These are phyloP conservation scores for Heliconius sara DNA, from an alignment of 2,888 invertebrate genomes.

Conservation along the genomic window DNA sequence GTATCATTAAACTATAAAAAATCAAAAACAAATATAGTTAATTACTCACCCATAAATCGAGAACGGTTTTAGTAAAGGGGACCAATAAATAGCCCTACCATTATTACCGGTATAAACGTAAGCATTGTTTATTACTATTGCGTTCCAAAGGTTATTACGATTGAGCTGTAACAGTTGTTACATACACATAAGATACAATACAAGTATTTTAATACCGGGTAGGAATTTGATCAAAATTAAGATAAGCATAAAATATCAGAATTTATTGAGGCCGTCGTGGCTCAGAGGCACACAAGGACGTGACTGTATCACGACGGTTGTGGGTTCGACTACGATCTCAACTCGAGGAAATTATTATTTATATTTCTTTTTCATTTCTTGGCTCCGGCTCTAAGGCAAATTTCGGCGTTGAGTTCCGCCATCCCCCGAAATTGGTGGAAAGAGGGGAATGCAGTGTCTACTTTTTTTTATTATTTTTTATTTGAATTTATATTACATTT, in stretches of 20 bases:
- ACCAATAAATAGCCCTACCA: conserved; percentile 28
- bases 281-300: neutral
- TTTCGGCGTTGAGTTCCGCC: too few relatives aligned
- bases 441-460: too few relatives aligned
- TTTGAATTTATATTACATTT: neutral
- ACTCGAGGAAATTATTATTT: neutral
- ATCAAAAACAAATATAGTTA: neutral
- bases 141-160: conserved; percentile 34
- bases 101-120: conserved; percentile 21
- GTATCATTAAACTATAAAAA: neutral
- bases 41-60: neutral
- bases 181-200: conserved; percentile 3
- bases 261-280: neutral
- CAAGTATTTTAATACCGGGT: neutral
- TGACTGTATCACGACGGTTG: neutral
- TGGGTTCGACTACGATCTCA: neutral
- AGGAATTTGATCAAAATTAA: conserved; percentile 3
- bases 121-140: conserved; percentile 40
- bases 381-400: neutral
- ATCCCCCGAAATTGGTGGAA: too few relatives aligned
- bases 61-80: conserved; percentile 5
- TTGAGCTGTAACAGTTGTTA: conserved; percentile 34
- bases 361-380: neutral
- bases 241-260: conserved; percentile 2
- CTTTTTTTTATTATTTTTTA: too few relatives aligned